A percentile compares a stretch with the other conserved stretches of the same genome.
Evolutionary conservation across 2,888 invertebrate genomes (phyloP).

Genomic region (Teleogryllus oceanicus): DNA sequence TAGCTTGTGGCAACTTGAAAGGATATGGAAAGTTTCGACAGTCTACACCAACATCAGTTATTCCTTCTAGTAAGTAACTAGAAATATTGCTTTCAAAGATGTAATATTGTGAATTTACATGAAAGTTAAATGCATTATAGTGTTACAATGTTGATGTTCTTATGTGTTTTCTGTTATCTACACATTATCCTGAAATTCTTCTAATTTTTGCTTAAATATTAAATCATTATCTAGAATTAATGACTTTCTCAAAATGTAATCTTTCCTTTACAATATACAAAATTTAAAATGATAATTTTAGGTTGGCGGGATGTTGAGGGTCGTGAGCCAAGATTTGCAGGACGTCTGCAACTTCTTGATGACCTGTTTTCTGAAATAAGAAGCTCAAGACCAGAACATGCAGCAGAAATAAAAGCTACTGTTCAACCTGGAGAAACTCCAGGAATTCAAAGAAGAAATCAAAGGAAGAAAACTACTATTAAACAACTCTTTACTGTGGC

Average conservation of each 20-base stretch:
- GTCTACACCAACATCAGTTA: conserved; percentile 78
- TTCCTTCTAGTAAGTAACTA: conserved; percentile 77
- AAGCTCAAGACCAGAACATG: conserved; percentile 57
- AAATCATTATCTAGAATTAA: too few relatives aligned
- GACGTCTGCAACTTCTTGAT: conserved; percentile 68
- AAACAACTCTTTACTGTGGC: conserved; percentile 93
- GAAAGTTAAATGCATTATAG: background rate
- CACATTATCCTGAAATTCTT: too few relatives aligned
- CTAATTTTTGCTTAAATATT: too few relatives aligned
- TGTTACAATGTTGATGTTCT: background rate
- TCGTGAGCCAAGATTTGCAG: conserved; percentile 64
- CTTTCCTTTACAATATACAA: too few relatives aligned
- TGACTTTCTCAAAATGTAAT: too few relatives aligned
- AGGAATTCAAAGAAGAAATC: conserved; percentile 63
- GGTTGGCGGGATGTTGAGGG: conserved; percentile 84
- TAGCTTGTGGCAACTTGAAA: conserved; percentile 88
- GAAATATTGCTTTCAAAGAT: background rate
- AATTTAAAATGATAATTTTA: conserved; percentile 43
- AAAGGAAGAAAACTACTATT: conserved; percentile 79
- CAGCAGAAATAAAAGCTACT: conserved; percentile 55
- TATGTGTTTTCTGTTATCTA: too few relatives aligned
- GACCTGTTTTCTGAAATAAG: conserved; percentile 70
- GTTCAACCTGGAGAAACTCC: conserved; percentile 36
- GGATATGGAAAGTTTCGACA: conserved; percentile 78
- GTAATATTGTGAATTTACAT: background rate